phyloP scores from a whole-genome alignment of 2,888 invertebrate genomes.

The Fabriciana adippe region DNA sequence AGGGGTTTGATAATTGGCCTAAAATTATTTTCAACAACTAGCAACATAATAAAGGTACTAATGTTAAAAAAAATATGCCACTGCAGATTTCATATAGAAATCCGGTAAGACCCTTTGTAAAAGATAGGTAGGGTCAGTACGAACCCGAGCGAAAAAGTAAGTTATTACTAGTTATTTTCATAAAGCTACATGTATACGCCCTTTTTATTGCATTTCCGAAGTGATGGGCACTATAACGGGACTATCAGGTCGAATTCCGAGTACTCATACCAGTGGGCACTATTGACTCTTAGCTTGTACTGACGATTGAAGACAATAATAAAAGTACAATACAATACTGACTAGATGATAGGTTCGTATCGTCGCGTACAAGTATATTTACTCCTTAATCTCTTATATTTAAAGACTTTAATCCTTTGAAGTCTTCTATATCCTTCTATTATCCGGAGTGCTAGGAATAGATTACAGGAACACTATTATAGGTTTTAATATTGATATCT shows the following conservation, averaged over 20 bases:
- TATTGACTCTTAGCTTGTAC: slow-evolving; percentile 28
- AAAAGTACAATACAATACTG: slow-evolving; percentile 26
- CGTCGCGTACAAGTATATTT: neutral
- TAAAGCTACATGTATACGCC: too few species aligned
- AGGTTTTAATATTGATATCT: slow-evolving; percentile 35
- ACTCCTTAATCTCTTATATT: slow-evolving; percentile 5
- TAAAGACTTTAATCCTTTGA: slow-evolving; percentile 25
- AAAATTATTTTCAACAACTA: too few species aligned
- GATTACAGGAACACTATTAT: slow-evolving; percentile 30
- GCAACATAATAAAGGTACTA: too few species aligned
- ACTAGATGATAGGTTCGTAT: neutral
- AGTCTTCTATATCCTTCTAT: slow-evolving; percentile 13
- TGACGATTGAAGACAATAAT: slow-evolving; percentile 34
- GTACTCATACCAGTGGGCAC: slow-evolving; percentile 37
- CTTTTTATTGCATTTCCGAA: slow-evolving; percentile 38
- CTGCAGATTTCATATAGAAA: too few species aligned
- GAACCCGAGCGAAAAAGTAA: too few species aligned
- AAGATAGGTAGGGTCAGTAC: too few species aligned
- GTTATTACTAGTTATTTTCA: too few species aligned
- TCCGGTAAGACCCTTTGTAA: too few species aligned
- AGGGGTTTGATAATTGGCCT: too few species aligned
- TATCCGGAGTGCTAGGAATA: slow-evolving; percentile 20
- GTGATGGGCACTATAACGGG: slow-evolving; percentile 41
- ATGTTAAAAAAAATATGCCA: too few species aligned
- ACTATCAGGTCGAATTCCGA: slow-evolving; percentile 32